Evolutionary conservation across 2,113 vertebrate genomes (phyloP).

Genomic region (Lagopus muta): DNA sequence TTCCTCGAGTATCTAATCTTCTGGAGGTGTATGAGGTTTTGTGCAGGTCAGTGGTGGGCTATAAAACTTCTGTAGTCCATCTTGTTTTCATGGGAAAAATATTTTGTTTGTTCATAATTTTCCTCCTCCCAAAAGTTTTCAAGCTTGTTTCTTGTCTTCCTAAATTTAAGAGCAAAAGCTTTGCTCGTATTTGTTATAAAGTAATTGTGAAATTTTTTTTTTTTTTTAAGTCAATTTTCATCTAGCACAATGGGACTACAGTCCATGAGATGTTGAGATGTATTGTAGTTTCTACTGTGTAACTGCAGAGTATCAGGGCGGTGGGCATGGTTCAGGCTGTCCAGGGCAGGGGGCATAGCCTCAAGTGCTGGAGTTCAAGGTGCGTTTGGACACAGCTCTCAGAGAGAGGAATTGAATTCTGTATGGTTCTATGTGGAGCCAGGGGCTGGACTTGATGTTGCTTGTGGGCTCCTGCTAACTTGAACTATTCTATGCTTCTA

Average conservation of each 20-base stretch:
- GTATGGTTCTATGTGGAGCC: no score
- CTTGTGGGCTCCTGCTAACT: no score
- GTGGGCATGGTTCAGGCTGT: no score
- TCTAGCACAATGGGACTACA: not conserved
- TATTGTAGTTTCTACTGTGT: not conserved
- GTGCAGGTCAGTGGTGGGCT: slow-evolving; percentile 59
- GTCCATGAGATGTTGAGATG: no score
- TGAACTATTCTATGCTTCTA: no score
- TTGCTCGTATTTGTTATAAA: not conserved
- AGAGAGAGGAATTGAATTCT: no score
- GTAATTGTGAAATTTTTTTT: not conserved
- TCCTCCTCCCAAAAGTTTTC: not conserved
- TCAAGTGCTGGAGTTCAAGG: no score
- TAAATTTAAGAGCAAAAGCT: not conserved
- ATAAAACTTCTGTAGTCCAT: not conserved
- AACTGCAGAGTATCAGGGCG: not conserved
- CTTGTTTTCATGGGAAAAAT: not conserved
- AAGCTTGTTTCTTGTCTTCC: not conserved
- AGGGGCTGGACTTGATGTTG: no score
- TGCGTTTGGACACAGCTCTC: no score
- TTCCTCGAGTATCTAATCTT: slow-evolving; percentile 71
- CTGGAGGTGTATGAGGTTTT: slow-evolving; percentile 59
- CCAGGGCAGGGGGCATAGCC: no score
- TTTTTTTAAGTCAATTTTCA: not conserved
- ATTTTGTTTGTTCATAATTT: not conserved